phyloP scores from a whole-genome alignment of 2,888 invertebrate genomes.

The Harpalus rubripes region DNA sequence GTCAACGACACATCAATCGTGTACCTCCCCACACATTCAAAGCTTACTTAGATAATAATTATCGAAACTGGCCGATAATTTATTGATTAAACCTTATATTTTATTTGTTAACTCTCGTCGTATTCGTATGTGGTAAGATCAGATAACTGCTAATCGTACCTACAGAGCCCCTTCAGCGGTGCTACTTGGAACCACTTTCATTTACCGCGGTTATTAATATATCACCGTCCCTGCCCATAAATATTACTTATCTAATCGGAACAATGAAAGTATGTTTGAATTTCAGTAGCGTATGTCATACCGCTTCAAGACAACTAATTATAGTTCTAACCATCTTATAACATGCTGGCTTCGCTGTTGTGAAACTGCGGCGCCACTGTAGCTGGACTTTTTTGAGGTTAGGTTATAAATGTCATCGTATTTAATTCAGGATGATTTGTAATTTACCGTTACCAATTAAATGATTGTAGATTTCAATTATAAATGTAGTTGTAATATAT shows the following conservation, averaged over 20 bases:
- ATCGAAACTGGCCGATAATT: constrained; percentile 48
- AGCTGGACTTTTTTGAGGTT: constrained; percentile 28
- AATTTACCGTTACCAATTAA: constrained; percentile 16
- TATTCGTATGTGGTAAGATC: constrained; percentile 59
- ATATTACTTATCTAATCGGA: constrained; percentile 61
- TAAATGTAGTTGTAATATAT: background rate
- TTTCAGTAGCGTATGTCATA: constrained; percentile 61
- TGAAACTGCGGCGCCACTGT: constrained; percentile 31
- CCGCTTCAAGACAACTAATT: constrained; percentile 21
- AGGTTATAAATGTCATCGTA: constrained; percentile 26
- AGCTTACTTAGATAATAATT: constrained; percentile 42
- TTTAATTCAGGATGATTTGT: constrained; percentile 27
- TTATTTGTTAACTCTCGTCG: constrained; percentile 32
- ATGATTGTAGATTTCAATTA: constrained; percentile 23
- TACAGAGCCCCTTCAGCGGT: constrained; percentile 54
- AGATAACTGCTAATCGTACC: constrained; percentile 58
- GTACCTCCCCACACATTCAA: constrained; percentile 28
- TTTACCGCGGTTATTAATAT: constrained; percentile 61
- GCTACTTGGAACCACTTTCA: constrained; percentile 63
- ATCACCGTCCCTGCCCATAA: constrained; percentile 54
- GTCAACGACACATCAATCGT: constrained; percentile 1
- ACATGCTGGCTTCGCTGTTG: constrained; percentile 2
- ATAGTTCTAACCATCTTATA: constrained; percentile 3
- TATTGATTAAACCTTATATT: constrained; percentile 52
- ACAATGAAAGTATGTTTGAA: constrained; percentile 62